Evolutionary conservation across 2,113 vertebrate species (phyloP).

Genomic region (Gadus chalcogrammus): DNA sequence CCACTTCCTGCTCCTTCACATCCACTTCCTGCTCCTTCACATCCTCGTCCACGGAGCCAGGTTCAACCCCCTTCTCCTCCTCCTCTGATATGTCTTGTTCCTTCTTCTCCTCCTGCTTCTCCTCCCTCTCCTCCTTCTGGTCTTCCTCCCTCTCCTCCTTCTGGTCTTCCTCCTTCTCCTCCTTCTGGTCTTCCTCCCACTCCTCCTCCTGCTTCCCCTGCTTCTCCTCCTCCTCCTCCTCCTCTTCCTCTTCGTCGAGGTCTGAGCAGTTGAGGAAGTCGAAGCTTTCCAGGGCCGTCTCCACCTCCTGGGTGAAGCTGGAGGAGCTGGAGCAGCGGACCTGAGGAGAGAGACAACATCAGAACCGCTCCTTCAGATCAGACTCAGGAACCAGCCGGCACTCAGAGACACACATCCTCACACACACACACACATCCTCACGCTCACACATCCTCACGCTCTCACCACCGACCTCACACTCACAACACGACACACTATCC

Average conservation of each 20-base stretch:
- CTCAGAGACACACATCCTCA: no score
- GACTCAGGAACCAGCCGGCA: no score
- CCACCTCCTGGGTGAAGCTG: slow-evolving; percentile 89
- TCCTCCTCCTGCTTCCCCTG: not conserved
- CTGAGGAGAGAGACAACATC: slow-evolving; percentile 46
- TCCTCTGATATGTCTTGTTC: not conserved
- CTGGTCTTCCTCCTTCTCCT: slow-evolving; percentile 58
- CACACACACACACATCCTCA: no score
- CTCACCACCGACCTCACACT: no score
- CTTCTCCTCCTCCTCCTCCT: slow-evolving; percentile 32
- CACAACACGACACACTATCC: no score
- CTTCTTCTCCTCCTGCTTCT: slow-evolving; percentile 12
- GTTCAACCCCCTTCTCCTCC: slow-evolving; percentile 14
- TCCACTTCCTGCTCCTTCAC: slow-evolving; percentile 20
- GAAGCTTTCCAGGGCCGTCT: slow-evolving; percentile 93
- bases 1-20: slow-evolving; percentile 25
- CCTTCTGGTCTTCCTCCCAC: slow-evolving; percentile 51
- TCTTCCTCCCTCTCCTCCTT: slow-evolving; percentile 49
- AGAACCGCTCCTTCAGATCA: no score
- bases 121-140: slow-evolving; percentile 68
- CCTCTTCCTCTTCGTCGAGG: slow-evolving; percentile 78
- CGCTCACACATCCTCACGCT: no score
- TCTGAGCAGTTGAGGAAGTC: slow-evolving; percentile 94
- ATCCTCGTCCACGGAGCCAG: no score
- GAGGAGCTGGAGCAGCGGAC: slow-evolving; percentile 82